A percentile compares a stretch with the other conserved stretches of the same genome.
phyloP scores from a whole-genome alignment of 2,888 invertebrate species.

The Lydus trimaculatus region DNA sequence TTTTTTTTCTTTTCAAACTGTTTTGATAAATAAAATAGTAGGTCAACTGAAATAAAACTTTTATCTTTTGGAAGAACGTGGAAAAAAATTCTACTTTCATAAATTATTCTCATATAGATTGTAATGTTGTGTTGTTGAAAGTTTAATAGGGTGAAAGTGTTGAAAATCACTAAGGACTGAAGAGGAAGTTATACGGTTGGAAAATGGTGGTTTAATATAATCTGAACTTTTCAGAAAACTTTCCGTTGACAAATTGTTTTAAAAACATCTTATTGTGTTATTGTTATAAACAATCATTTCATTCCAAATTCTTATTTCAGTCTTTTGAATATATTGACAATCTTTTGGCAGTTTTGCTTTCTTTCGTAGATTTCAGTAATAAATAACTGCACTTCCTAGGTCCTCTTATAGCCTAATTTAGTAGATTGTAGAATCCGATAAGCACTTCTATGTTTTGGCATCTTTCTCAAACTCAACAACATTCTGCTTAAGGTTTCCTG shows the following conservation, averaged over 20 bases:
- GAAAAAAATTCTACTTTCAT: not conserved
- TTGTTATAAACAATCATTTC: no score
- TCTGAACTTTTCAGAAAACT: not conserved
- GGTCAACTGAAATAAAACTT: not conserved
- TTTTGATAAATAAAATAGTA: not conserved
- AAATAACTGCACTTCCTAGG: no score
- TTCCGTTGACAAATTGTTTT: not conserved
- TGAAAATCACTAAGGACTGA: not conserved
- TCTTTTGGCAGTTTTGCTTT: no score
- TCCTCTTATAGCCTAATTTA: no score
- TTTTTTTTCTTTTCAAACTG: not conserved
- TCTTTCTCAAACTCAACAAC: no score
- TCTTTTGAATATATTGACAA: no score
- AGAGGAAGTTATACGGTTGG: not conserved
- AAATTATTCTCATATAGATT: not conserved
- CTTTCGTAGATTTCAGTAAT: no score
- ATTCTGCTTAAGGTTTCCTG: no score
- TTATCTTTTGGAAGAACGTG: not conserved
- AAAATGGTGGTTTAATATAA: not conserved
- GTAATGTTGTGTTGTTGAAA: constrained; percentile 3
- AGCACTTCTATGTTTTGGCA: no score
- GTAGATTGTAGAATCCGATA: no score
- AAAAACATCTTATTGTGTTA: not conserved
- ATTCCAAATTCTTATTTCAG: no score
- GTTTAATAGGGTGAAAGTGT: not conserved